A percentile compares a stretch with the other conserved stretches of the same genome.
Conservation (phyloP, 2,888 invertebrate genomes). For the Corbicula japonica region DNA sequence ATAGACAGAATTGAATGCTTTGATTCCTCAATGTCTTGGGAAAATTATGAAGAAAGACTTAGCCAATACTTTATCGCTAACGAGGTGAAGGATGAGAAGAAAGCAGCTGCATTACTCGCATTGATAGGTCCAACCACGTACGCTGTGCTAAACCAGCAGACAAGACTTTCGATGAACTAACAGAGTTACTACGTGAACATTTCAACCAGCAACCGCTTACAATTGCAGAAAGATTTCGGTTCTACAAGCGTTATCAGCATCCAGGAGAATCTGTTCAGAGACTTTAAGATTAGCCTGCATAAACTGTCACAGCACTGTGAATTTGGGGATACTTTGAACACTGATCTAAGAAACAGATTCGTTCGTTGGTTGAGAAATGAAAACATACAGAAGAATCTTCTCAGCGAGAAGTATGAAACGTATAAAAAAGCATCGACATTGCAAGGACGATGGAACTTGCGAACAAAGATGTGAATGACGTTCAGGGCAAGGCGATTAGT, state of each 20-base stretch:
- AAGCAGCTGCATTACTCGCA: conserved; percentile 53
- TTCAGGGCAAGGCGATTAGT: not conserved
- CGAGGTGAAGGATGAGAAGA: conserved; percentile 24
- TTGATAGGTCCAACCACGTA: conserved; percentile 60
- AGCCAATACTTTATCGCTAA: conserved; percentile 24
- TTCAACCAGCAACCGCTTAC: conserved; percentile 54
- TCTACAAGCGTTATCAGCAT: not conserved
- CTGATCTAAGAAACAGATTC: conserved; percentile 32
- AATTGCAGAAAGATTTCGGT: conserved; percentile 25
- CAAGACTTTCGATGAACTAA: conserved; percentile 46
- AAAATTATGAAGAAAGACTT: not conserved
- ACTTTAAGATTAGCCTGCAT: conserved; percentile 10
- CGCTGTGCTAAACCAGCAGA: conserved; percentile 40
- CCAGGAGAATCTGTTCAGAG: not conserved
- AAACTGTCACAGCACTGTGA: conserved; percentile 34
- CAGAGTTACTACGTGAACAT: conserved; percentile 41
- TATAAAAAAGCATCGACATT: conserved; percentile 10
- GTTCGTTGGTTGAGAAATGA: conserved; percentile 27
- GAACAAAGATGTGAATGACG: conserved; percentile 12
- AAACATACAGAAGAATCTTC: conserved; percentile 25
- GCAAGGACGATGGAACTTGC: conserved; percentile 21
- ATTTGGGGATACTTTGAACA: conserved; percentile 28
- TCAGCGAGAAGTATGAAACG: conserved; percentile 12
- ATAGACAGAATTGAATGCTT: too few species aligned
- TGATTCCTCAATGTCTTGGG: too few species aligned